Conservation (phyloP, 2,888 invertebrate species). For the Agrypnus murinus region DNA sequence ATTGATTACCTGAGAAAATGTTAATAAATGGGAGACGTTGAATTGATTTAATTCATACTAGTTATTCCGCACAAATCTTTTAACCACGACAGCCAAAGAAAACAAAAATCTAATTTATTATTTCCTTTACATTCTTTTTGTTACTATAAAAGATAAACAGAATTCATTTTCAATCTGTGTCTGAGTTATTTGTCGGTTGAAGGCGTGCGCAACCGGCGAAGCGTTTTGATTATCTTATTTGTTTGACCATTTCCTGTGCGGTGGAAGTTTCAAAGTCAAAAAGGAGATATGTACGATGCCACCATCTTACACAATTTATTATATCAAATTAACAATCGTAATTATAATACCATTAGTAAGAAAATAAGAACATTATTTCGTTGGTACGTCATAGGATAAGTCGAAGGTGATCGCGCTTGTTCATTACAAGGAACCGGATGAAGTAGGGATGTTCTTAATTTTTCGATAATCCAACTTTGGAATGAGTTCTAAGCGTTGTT, state of each 20-base stretch:
- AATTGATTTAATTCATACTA: no score
- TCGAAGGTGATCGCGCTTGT: slow-evolving; percentile 1
- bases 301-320: background rate
- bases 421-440: background rate
- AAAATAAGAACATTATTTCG: slow-evolving; percentile 13
- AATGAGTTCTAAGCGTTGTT: slow-evolving; percentile 27
- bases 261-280: background rate
- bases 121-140: background rate
- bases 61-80: background rate
- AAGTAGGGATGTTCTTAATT: slow-evolving; percentile 8
- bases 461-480: slow-evolving; percentile 23
- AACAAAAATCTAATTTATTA: no score
- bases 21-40: no score
- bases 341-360: slow-evolving; percentile 27
- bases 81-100: no score
- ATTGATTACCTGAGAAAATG: no score
- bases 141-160: slow-evolving; percentile 4
- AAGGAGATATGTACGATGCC: background rate
- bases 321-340: slow-evolving; percentile 29
- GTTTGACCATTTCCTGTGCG: slow-evolving; percentile 53
- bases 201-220: slow-evolving; percentile 50
- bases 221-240: slow-evolving; percentile 52
- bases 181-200: slow-evolving; percentile 54
- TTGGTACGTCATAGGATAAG: background rate
- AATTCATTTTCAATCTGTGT: slow-evolving; percentile 34